Evolutionary conservation across 2,888 invertebrate genomes (phyloP).

Genomic region (Chrysolina haemoptera): DNA sequence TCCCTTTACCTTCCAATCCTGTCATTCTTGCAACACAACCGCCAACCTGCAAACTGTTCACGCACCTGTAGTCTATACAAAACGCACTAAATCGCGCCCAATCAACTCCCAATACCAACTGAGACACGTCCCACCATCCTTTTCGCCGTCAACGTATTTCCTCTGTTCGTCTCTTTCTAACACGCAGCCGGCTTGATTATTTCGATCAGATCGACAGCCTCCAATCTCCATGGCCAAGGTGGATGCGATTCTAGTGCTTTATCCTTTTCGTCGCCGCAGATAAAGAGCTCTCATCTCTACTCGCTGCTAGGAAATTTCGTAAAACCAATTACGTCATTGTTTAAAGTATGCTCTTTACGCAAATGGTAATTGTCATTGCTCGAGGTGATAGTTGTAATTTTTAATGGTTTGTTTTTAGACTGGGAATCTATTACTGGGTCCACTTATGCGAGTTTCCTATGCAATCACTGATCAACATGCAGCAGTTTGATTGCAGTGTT

Average conservation of each 20-base stretch:
- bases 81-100: slow-evolving; percentile 9
- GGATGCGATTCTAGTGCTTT: slow-evolving; percentile 50
- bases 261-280: slow-evolving; percentile 50
- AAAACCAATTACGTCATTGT: slow-evolving; percentile 51
- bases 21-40: not conserved
- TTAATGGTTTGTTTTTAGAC: not conserved
- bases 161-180: slow-evolving; percentile 6
- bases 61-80: slow-evolving; percentile 5
- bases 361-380: slow-evolving; percentile 35
- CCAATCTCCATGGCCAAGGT: slow-evolving; percentile 57
- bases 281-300: slow-evolving; percentile 37
- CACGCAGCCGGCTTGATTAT: slow-evolving; percentile 27
- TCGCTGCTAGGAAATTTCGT: slow-evolving; percentile 54
- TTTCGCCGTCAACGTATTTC: slow-evolving; percentile 6
- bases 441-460: not conserved
- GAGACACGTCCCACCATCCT: slow-evolving; percentile 6
- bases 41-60: not conserved
- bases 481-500: no score
- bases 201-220: slow-evolving; percentile 25
- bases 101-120: not conserved
- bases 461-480: not conserved
- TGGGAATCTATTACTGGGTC: not conserved
- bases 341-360: slow-evolving; percentile 48
- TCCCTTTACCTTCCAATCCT: slow-evolving; percentile 12
- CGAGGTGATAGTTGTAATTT: slow-evolving; percentile 17